Evolutionary conservation across 2,113 vertebrate species (phyloP).

Genomic region (Petaurus breviceps): DNA sequence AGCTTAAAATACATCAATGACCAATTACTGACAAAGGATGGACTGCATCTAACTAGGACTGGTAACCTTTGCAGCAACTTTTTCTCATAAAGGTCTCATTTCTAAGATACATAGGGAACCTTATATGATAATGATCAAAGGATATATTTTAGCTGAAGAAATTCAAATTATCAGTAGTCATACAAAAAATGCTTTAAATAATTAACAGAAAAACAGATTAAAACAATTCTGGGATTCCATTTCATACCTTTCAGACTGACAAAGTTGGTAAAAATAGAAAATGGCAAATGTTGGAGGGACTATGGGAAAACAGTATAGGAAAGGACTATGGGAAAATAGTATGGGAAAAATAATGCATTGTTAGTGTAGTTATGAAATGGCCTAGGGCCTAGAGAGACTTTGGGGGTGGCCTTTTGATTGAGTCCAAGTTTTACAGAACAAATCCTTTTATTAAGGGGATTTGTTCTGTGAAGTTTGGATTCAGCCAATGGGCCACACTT

Average conservation of each 20-base stretch:
- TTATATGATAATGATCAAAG: not conserved
- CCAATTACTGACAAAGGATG: not conserved
- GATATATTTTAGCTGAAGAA: not conserved
- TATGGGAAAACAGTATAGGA: not conserved
- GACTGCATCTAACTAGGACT: not conserved
- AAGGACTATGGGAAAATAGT: not conserved
- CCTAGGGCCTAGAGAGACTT: not conserved
- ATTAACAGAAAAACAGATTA: not conserved
- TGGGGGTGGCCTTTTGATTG: too few relatives aligned
- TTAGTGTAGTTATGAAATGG: not conserved
- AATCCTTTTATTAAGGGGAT: too few relatives aligned
- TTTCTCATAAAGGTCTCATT: not conserved
- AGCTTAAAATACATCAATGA: not conserved
- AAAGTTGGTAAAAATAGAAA: not conserved
- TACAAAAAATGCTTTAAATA: not conserved
- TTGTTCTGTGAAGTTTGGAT: too few relatives aligned
- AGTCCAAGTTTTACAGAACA: too few relatives aligned
- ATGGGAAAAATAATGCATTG: not conserved
- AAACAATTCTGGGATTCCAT: not conserved
- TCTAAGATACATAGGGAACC: not conserved
- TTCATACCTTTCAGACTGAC: not conserved
- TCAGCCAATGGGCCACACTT: too few relatives aligned
- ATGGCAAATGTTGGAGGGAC: not conserved
- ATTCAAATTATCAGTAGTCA: not conserved
- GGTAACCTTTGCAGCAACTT: not conserved